phyloP scores from a whole-genome alignment of 2,888 invertebrate genomes.

The Lacanobia oleracea region DNA sequence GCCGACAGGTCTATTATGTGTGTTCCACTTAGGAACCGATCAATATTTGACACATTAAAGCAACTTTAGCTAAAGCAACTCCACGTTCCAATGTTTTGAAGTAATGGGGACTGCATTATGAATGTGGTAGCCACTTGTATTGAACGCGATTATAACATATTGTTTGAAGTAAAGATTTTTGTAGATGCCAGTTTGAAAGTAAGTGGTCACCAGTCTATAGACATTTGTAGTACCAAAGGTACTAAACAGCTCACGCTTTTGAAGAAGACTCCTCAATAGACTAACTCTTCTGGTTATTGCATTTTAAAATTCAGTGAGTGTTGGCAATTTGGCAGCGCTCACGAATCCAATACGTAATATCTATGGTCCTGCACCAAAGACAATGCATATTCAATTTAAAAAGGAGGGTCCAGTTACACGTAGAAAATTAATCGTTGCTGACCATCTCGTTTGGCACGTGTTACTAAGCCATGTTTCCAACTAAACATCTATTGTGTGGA shows the following conservation, averaged over 20 bases:
- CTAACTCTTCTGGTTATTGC: background rate
- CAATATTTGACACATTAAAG: constrained; percentile 54
- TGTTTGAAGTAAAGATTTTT: background rate
- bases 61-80: constrained; percentile 27
- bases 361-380: constrained; percentile 35
- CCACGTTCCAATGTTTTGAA: constrained; percentile 3
- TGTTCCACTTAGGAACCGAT: constrained; percentile 59
- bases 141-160: background rate
- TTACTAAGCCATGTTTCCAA: constrained; percentile 63
- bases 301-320: background rate
- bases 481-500: constrained; percentile 74
- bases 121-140: background rate
- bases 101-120: background rate
- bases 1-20: constrained; percentile 55
- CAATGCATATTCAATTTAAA: constrained; percentile 25
- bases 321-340: constrained; percentile 28
- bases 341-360: background rate
- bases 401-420: background rate
- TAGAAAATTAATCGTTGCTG: constrained; percentile 72
- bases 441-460: constrained; percentile 59
- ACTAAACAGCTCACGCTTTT: background rate
- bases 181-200: too few species aligned
- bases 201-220: background rate
- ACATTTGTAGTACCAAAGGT: background rate
- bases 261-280: background rate